These are phyloP conservation scores for Musca vetustissima DNA, from an alignment of 1,140 invertebrate genomes.

Conservation along the genomic window DNA sequence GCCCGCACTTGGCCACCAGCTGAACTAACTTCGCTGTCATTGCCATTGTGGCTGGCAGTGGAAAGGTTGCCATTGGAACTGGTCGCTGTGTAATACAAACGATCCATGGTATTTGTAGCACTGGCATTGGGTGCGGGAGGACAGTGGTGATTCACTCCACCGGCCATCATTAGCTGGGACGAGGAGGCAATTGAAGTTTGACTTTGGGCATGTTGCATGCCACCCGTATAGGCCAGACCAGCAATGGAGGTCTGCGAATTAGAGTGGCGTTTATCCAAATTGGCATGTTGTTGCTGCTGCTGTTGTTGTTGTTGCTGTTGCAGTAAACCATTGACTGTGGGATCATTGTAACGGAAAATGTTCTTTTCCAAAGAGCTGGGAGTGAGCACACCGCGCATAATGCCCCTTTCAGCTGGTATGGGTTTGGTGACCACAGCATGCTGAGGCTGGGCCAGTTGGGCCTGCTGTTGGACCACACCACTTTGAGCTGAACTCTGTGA, in stretches of 20 bases:
- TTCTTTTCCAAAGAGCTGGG: conserved; percentile 59
- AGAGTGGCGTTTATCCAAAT: conserved; percentile 40
- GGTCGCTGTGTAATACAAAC: conserved; percentile 39
- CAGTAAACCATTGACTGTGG: conserved; percentile 59
- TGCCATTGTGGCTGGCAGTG: conserved; percentile 38
- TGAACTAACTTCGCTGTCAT: conserved; percentile 39
- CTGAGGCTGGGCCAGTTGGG: conserved; percentile 47
- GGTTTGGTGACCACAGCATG: conserved; percentile 49
- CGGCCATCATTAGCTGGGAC: conserved; percentile 53
- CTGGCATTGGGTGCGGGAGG: conserved; percentile 50
- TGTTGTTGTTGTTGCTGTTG: conserved; percentile 28
- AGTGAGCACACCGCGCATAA: conserved; percentile 51
- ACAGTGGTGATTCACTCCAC: conserved; percentile 46
- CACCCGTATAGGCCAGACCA: conserved; percentile 32
- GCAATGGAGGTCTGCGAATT: conserved; percentile 52
- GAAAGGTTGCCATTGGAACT: conserved; percentile 36
- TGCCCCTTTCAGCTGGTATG: conserved; percentile 48
- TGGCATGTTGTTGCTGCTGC: conserved; percentile 26
- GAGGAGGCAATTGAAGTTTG: conserved; percentile 59
- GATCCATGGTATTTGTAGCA: conserved; percentile 52
- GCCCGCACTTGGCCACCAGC: conserved; percentile 33
- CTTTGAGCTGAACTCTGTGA: conserved; percentile 13
- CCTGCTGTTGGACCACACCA: conserved; percentile 33
- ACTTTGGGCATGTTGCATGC: conserved; percentile 57
- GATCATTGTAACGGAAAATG: conserved; percentile 70